A percentile compares a stretch with the other conserved stretches of the same genome.
Evolutionary conservation across 2,888 invertebrate species (phyloP).

Genomic region (Micoletzkya japonica): DNA sequence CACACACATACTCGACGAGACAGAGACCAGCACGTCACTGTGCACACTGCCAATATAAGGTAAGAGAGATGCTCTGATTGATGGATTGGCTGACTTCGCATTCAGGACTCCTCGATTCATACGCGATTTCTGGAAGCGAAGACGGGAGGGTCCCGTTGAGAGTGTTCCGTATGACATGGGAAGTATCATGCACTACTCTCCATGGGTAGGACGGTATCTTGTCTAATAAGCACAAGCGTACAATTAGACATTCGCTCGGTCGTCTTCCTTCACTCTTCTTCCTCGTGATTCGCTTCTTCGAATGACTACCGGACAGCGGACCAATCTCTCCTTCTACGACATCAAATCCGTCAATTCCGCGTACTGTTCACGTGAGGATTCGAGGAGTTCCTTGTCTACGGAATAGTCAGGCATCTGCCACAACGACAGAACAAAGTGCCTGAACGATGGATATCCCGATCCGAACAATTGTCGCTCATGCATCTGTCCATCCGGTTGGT

Average conservation of each 20-base stretch:
- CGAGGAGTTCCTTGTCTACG: neutral
- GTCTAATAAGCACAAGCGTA: neutral
- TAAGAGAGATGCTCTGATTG: neutral
- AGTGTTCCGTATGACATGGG: constrained; percentile 24
- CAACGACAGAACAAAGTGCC: neutral
- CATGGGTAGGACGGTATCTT: constrained; percentile 7
- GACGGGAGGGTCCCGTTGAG: constrained; percentile 2
- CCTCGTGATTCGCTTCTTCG: constrained; percentile 7
- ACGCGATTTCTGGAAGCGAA: constrained; percentile 3
- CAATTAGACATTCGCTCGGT: constrained; percentile 16
- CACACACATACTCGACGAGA: constrained; percentile 21
- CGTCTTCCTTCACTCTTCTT: constrained; percentile 10
- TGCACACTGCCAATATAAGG: constrained; percentile 16
- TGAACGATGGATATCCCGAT: constrained; percentile 17
- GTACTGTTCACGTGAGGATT: constrained; percentile 11
- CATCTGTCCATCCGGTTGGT: constrained; percentile 10
- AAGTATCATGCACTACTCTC: constrained; percentile 17
- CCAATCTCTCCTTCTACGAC: constrained; percentile 10
- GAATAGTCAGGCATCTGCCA: neutral
- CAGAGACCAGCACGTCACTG: constrained; percentile 1
- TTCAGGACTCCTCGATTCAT: constrained; percentile 6
- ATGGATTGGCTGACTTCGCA: no score
- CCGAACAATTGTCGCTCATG: neutral
- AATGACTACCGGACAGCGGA: neutral
- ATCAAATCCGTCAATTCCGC: constrained; percentile 1